phyloP scores from a whole-genome alignment of 2,888 invertebrate species.

The Antheraea yamamai region DNA sequence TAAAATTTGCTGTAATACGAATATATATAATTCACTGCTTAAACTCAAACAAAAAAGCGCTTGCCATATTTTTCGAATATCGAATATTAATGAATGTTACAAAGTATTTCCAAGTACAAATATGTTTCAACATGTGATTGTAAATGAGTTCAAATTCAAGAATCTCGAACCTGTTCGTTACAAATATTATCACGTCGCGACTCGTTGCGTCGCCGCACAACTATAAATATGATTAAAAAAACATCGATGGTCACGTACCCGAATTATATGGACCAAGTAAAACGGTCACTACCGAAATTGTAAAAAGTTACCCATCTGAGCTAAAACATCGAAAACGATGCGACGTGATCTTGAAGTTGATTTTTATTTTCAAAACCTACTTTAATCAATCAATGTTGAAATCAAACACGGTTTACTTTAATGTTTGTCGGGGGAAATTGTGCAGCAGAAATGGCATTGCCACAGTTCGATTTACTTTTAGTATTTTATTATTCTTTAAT shows the following conservation, averaged over 20 bases:
- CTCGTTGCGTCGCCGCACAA: conserved; percentile 48
- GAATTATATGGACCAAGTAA: conserved; percentile 69
- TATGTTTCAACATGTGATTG: conserved; percentile 53
- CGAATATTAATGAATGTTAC: background rate
- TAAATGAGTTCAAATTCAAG: conserved; percentile 37
- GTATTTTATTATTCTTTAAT: background rate
- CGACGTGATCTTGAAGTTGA: conserved; percentile 52
- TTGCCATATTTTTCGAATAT: background rate
- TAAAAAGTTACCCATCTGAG: conserved; percentile 68
- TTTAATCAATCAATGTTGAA: conserved; percentile 18
- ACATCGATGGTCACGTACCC: conserved; percentile 67
- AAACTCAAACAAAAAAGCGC: background rate
- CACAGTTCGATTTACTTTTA: background rate
- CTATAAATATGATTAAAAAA: conserved; percentile 42
- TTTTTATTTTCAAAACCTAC: conserved; percentile 63
- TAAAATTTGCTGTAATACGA: background rate
- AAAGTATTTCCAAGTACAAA: background rate
- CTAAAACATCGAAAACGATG: conserved; percentile 41
- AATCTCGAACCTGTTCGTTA: conserved; percentile 65
- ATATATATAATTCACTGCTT: background rate
- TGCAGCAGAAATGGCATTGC: background rate
- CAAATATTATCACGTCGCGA: conserved; percentile 65
- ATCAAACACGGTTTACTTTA: conserved; percentile 8
- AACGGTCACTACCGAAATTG: conserved; percentile 62
- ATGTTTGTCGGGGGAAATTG: background rate